Evolutionary conservation across 2,888 invertebrate genomes (phyloP), one percentile per base, ranked within the genome.

Genomic region (Andrena chrysosceles): DNA sequence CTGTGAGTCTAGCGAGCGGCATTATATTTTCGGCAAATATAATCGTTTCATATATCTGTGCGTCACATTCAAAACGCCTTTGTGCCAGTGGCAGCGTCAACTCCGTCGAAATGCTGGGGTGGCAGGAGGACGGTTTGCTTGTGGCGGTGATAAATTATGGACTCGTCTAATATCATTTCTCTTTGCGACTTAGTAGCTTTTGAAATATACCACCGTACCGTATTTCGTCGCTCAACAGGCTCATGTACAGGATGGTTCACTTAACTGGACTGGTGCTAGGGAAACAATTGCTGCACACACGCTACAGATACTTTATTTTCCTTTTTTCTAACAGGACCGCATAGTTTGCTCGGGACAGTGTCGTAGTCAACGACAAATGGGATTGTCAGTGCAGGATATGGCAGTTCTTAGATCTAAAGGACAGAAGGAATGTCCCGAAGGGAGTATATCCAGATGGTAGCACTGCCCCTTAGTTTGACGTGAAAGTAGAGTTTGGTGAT

Each of bases 71-170:
- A 62, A 77, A 77, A 33, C 48, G 66, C 42, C 59, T 71, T 71
- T 67, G 66, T 62, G 80, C 23, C 31, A 20, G 20, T 29, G 13
- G 35, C 29, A 29, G 69, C 29, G 33, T 64, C 42, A 56, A n/a
- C 59, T n/a, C 48, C 49, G 62, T 20, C 54, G 76, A 76, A 76
- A 76, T 10, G 33, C 33, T 10, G 4, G 6, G 13, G 0, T n/a
- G 8, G 20, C 35, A 26, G 35, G 29, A 42, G 13, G n/a, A 33
- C 42, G 67, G 71, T 68, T 68, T 54, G 80, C 77, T 81, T 68
- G 67, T 68, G 80, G 67, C 80, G 72, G 77, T 72, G 77, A 81
- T 77, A 68, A 81, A 81, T 81, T 77, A 81, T 72, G 67, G 68
- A 81, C 60, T 77, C 72, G 67, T 77, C 68, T 68, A 72, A 63